Base-by-base conservation (phyloP, 2,113 vertebrate genomes). In the Nestor notabilis region DNA sequence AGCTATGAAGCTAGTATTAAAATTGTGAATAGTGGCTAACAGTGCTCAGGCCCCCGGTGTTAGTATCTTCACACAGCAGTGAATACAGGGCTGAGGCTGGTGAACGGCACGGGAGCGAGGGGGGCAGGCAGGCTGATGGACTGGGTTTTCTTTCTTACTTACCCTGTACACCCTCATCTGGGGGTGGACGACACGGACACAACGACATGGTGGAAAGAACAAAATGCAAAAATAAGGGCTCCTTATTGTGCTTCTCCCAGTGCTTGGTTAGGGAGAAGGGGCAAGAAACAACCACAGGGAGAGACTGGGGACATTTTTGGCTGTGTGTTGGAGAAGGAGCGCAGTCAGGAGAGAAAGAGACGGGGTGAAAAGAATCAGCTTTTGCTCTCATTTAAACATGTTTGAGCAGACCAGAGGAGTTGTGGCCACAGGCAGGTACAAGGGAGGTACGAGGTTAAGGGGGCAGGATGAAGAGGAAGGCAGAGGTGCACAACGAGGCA, bases 1-100 rank as follows among this genome's bases (percentile, higher is more conserved):
- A 98, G 98, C 98, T 99, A 98, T 98, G 98, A 98, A 98, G 97
- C 96, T 95, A 97, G 97, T 98, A 97, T 98, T 98, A 98, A 98
- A 97, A 96, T 94, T 83, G 95, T 98, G 98, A 98, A 98, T 98
- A 97, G 96, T 74, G 87, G 92, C 97, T 80, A 87, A 90, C 82
- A 77, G 94, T 83, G 96, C 97, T 91, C 69, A 63, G 72, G 74
- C 83, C 89, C 95, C 88, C 15, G 0, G 71, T 74, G 81, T 93
- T 94, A 93, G 96, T 89, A 95, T 95, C 90, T 80, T 95, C 91
- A 61, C 93, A 91, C 88, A 96, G 95, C 81, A 37, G 76, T 96
- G 97, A 98, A 98, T 90, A 70, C 13, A 35, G 5, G 68, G 52
- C 80, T 83, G 83, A 49, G 72, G 56, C 43, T 88, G 82, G 75